phyloP scores from a whole-genome alignment of 35 echinoderm and acorn worm species.

The Heliocidaris tuberculata region DNA sequence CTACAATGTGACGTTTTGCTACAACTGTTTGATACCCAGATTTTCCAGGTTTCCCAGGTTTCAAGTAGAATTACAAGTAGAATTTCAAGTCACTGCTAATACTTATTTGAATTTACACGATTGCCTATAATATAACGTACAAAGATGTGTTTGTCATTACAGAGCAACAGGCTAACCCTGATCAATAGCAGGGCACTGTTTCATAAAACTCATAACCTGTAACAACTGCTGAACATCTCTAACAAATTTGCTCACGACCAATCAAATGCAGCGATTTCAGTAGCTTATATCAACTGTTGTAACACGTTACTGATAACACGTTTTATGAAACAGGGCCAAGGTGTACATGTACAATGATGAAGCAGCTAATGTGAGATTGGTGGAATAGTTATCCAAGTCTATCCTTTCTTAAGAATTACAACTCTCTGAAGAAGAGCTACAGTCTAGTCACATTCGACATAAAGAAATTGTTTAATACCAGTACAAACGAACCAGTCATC shows the following conservation, averaged over 20 bases:
- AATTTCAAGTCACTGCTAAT: not conserved
- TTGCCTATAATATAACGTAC: too few relatives aligned
- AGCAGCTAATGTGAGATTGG: not conserved
- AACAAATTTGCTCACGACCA: too few relatives aligned
- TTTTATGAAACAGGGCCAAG: too few relatives aligned
- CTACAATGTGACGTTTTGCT: not conserved
- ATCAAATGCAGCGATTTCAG: too few relatives aligned
- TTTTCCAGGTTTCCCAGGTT: not conserved
- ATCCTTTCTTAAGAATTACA: not conserved
- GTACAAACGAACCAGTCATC: not conserved
- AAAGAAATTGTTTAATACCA: not conserved
- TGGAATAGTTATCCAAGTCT: not conserved
- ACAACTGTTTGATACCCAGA: not conserved
- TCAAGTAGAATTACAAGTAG: not conserved
- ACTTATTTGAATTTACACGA: not conserved
- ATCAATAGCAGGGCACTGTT: too few relatives aligned
- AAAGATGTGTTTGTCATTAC: too few relatives aligned
- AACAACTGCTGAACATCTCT: too few relatives aligned
- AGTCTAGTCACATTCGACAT: not conserved
- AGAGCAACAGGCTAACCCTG: too few relatives aligned
- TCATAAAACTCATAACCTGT: too few relatives aligned
- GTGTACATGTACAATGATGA: too few relatives aligned
- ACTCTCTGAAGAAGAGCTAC: not conserved
- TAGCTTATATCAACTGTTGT: too few relatives aligned
- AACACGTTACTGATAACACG: too few relatives aligned